phyloP scores from a whole-genome alignment of 2,797 vertebrate species.

The Eleutherodactylus coqui region DNA sequence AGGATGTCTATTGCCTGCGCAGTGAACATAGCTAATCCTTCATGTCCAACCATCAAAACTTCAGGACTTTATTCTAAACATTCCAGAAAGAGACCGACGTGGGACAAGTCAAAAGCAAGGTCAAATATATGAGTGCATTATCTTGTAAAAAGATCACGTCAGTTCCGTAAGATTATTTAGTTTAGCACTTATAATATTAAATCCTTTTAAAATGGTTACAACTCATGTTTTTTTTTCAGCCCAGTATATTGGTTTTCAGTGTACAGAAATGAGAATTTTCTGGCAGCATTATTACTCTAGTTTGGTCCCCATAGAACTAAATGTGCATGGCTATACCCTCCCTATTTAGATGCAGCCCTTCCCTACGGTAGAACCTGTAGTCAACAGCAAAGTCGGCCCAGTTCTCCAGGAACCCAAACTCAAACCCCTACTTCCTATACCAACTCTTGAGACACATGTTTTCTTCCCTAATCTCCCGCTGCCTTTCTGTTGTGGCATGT shows the following conservation, averaged over 20 bases:
- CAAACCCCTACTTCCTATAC: too few species aligned
- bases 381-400: too few species aligned
- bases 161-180: background rate
- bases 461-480: too few species aligned
- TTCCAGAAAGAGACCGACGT: background rate
- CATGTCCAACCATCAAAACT: background rate
- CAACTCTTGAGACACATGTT: too few species aligned
- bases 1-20: background rate
- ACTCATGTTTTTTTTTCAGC: background rate
- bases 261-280: background rate
- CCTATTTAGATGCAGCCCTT: too few species aligned
- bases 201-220: background rate
- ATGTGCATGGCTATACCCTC: background rate
- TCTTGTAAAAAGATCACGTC: background rate
- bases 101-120: background rate
- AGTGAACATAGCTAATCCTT: constrained; percentile 1
- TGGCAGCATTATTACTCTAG: background rate
- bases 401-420: too few species aligned
- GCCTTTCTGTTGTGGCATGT: too few species aligned
- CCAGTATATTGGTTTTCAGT: background rate
- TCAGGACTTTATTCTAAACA: background rate
- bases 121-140: background rate
- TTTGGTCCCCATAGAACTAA: background rate
- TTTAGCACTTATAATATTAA: background rate
- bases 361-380: too few species aligned